Base-by-base conservation (phyloP, 2,888 invertebrate genomes). In the Palloptera scutellata region DNA sequence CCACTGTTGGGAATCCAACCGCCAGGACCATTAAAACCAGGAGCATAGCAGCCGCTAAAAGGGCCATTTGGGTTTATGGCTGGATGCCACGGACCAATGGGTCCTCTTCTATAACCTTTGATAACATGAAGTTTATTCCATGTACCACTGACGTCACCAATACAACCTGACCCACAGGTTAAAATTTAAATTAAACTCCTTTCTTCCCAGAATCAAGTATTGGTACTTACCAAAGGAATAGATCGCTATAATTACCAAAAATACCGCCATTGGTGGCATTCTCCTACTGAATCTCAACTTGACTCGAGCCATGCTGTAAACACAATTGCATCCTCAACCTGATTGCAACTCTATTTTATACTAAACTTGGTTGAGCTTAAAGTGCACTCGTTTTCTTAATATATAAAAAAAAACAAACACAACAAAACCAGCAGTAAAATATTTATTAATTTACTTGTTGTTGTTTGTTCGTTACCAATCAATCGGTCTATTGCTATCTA, bases 321-420 rank as follows among this genome's bases (percentile, higher is more conserved):
- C 62, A 51, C 48, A 69, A 63, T 66, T 64, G 69, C 45, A 51
- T 41, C 15, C 13, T 58, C 48, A 9, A 12, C 11, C 30, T 45
- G 54, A 41, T 48, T 61, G 45, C 51, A 63, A 30, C 15, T 48
- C 10, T 53, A 59, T 67, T 71, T 71, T 71, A 67, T 69, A 71
- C 55, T 43, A 45, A 48, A 20, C 43, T n/a, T n/a, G n/a, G n/a
- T n/a, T n/a, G n/a, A n/a, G n/a, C n/a, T n/a, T n/a, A n/a, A n/a
- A n/a, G n/a, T n/a, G n/a, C n/a, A n/a, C n/a, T n/a, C n/a, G n/a
- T n/a, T n/a, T n/a, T n/a, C n/a, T n/a, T n/a, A n/a, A n/a, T n/a
- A n/a, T n/a, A n/a, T 60, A 11, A 52, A 30, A 4, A 30, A 6
- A 2, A 30, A 30, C 2, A 30, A 30, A 30, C 30, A 30, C 3